Base-by-base conservation (phyloP, 2,797 vertebrate genomes). In the Ptychadena robeensis region DNA sequence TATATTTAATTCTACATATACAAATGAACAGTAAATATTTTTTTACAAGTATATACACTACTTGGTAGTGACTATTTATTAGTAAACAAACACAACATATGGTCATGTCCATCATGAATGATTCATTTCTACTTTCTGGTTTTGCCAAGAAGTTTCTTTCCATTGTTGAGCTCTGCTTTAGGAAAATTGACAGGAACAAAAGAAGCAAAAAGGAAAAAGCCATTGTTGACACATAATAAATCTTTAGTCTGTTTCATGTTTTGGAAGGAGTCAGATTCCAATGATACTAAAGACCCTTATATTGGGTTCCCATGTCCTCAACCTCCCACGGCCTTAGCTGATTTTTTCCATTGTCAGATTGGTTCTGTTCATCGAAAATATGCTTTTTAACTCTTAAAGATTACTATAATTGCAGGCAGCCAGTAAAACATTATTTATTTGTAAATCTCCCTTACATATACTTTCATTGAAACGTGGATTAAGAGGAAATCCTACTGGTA, bases 401-500 rank as follows among this genome's bases (percentile, higher is more conserved):
- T 68, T 79, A 61, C 64, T 59, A 57, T 79, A 79, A 79, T 73
- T 73, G 48, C 22, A 38, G 38, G 30, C 63, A 38, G 69, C 11
- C 75, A 73, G 27, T 30, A 79, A 83, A 83, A 59, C 75, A 80
- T 73, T 84, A 84, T 73, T 83, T 83, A 68, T 84, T 84, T 84
- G 76, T 74, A 84, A 74, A 44, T 84, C 77, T 84, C 82, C 82
- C 48, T 64, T 84, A 79, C 76, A 68, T 84, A 84, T 84, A 73
- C 80, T 84, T 84, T 80, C 64, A 84, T 65, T 48, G 70, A 84
- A 69, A 79, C 76, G 40, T 63, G 77, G 82, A 80, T 84, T 84
- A 80, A 74, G 63, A 74, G 70, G 82, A 79, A 74, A 84, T 84
- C 82, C 82, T 63, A 84, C 82, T 74, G 82, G 64, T 84, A 74